Base-by-base conservation (phyloP, 2,888 invertebrate species). In the Diadegma fenestrale region DNA sequence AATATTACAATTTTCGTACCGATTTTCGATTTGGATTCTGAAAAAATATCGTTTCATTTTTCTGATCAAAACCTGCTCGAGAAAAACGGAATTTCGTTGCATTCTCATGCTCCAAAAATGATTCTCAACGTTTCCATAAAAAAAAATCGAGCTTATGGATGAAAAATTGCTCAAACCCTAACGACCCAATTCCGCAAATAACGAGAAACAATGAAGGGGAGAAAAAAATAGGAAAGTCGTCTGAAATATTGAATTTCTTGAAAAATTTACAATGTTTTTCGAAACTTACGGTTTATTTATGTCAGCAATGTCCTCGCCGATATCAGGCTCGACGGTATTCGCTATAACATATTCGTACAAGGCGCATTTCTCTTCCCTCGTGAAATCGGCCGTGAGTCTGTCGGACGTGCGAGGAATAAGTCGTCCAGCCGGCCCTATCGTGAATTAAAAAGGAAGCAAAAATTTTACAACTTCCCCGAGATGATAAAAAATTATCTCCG, bases 321-420 rank as follows among this genome's bases (percentile, higher is more conserved):
- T 91, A 22, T 93, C 91, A 43, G 90, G 90, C 54, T 90, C 90
- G 3, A 87, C 61, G 1, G 94, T 94, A 79, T 93, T 91, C 5
- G 91, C 89, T 64, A 94, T 88, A 10, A 90, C 92, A 86, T 93
- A 93, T 22, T 94, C 93, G 85, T 94, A 94, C 48, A 94, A 83
- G 48, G 88, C 89, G 86, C 87, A 91, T 63, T 92, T 92, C 83
- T 94, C 94, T 51, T 94, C 94, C 10, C 87, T 84, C 22, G 94
- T 94, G 78, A 94, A 94, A 88, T 94, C 93, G 86, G 92, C 89
- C 68, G 91, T 86, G 82, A 93, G 90, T 83, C 94, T 93, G 87
- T 94, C 91, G 48, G 93, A 93, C 71, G 94, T 94, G 87, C 92
- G 91, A 80, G 94, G 94, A 88, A 94, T 90, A 88, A 93, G 91